A percentile compares a stretch with the other conserved stretches of the same genome.
Conservation (phyloP, 2,113 vertebrate genomes). For the Heteronetta atricapilla region DNA sequence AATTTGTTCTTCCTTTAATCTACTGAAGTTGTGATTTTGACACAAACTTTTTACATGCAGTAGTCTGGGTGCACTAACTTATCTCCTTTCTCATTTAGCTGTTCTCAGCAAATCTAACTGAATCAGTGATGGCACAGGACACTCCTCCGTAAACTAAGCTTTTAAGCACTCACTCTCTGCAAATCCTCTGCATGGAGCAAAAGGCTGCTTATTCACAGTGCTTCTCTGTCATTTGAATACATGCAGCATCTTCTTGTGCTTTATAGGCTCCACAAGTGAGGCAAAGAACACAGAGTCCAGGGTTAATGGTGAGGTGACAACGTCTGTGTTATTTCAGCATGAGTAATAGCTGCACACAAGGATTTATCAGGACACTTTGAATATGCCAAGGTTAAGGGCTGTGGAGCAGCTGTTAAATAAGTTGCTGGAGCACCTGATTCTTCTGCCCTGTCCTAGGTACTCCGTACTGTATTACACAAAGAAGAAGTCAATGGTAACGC, state of each 20-base stretch:
- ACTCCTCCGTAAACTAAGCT: neutral
- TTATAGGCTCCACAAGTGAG: neutral
- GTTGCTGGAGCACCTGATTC: neutral
- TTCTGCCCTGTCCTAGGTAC: neutral
- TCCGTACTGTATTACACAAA: neutral
- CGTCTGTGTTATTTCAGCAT: neutral
- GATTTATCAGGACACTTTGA: neutral
- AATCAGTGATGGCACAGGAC: neutral
- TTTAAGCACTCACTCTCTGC: neutral
- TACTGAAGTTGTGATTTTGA: neutral
- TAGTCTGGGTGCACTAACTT: neutral
- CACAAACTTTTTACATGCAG: neutral
- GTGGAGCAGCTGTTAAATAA: neutral
- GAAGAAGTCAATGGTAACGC: neutral
- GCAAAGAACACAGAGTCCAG: neutral
- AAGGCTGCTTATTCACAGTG: constrained; percentile 29
- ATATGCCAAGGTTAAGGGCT: neutral
- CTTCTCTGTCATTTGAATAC: neutral
- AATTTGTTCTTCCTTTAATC: neutral
- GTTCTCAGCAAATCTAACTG: neutral
- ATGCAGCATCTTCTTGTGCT: neutral
- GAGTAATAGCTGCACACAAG: neutral
- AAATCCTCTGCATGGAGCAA: neutral
- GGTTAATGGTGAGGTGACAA: neutral
- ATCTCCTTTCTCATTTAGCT: neutral